Percentiles rank a stretch among this genome's conserved stretches.
These are phyloP conservation scores for Podarcis raffonei DNA, from an alignment of 2,113 vertebrate genomes.

Conservation along the genomic window DNA sequence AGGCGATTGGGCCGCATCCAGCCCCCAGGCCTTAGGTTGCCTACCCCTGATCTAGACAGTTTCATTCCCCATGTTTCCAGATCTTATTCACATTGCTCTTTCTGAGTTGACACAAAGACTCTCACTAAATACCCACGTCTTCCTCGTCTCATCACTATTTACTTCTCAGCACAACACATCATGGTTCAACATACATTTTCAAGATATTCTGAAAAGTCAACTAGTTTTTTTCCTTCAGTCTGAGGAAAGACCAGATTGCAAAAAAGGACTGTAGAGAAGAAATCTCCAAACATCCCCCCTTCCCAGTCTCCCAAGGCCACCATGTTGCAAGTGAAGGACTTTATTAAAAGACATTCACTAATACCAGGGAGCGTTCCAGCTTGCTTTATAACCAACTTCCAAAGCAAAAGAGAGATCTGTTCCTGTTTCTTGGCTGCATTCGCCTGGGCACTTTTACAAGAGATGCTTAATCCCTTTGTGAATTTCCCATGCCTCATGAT, in stretches of 20 bases:
- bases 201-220: background rate
- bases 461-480: background rate
- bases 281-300: rapidly evolving
- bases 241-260: background rate
- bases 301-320: background rate
- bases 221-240: background rate
- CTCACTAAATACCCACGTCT: background rate
- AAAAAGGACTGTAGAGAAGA: background rate
- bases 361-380: background rate
- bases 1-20: no score
- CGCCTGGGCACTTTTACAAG: background rate
- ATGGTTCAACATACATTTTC: background rate
- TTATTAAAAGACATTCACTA: background rate
- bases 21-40: no score
- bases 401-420: background rate
- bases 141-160: background rate
- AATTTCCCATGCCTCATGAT: background rate
- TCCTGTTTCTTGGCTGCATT: background rate
- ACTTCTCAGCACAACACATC: background rate
- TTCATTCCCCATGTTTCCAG: background rate
- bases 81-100: background rate
- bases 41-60: no score
- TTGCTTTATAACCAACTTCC: background rate
- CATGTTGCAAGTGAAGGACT: background rate
- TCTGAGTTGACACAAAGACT: background rate